Percentiles rank a stretch among this genome's conserved stretches.
Conservation (phyloP, 2,113 vertebrate species). For the Amphiprion percula region DNA sequence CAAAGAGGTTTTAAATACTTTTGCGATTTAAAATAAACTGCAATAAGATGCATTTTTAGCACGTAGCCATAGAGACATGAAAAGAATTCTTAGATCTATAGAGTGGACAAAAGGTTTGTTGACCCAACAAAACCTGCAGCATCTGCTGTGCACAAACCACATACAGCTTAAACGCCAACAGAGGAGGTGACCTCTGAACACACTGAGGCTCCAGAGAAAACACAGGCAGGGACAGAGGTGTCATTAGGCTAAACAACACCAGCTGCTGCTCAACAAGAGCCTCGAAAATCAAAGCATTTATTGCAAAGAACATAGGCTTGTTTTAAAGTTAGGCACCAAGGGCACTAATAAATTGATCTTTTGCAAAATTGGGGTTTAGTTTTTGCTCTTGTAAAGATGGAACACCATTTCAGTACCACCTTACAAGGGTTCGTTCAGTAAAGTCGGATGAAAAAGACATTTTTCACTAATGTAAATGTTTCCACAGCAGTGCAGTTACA, state of each 20-base stretch:
- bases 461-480: no score
- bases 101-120: constrained; percentile 12
- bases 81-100: not conserved
- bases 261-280: constrained; percentile 62
- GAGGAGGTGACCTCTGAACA: constrained; percentile 63
- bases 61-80: not conserved
- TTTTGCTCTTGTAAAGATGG: not conserved
- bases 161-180: constrained; percentile 12
- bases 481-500: no score
- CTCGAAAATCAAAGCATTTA: constrained; percentile 3
- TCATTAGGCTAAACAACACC: constrained; percentile 52
- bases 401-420: not conserved
- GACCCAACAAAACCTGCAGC: constrained; percentile 33
- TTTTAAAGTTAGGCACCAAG: not conserved
- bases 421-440: no score
- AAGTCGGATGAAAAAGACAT: no score
- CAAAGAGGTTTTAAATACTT: no score
- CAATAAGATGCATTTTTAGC: not conserved
- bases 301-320: not conserved
- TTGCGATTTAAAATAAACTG: no score
- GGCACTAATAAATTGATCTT: not conserved
- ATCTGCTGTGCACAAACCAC: constrained; percentile 42
- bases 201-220: constrained; percentile 43
- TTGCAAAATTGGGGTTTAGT: not conserved
- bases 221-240: constrained; percentile 53